Conservation (phyloP, 2,888 invertebrate genomes). For the Sinodicranocentrus sp. region DNA sequence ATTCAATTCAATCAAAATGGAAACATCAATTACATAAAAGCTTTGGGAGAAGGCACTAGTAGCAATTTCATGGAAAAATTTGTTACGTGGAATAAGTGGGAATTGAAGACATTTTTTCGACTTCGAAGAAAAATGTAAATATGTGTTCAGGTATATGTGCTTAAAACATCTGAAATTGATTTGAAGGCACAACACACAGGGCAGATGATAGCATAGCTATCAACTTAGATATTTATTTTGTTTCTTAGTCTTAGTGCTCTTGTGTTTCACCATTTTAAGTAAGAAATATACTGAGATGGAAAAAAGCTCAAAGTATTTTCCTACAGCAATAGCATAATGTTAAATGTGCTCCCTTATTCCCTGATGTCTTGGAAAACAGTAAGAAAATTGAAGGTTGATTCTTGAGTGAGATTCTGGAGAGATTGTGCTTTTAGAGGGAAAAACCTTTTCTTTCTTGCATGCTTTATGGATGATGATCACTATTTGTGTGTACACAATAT, state of each 20-base stretch:
- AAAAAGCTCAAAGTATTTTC: background rate
- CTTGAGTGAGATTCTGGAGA: conserved; percentile 49
- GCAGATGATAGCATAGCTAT: background rate
- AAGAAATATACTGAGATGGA: conserved; percentile 12
- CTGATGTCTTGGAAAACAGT: conserved; percentile 52
- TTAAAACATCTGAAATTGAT: background rate
- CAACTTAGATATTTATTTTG: background rate
- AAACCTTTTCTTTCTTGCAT: conserved; percentile 42
- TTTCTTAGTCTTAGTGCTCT: background rate
- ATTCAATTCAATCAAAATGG: conserved; percentile 11
- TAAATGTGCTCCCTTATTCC: background rate
- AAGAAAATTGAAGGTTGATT: conserved; percentile 62
- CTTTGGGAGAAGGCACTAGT: background rate
- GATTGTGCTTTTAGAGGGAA: conserved; percentile 47
- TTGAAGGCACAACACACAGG: background rate
- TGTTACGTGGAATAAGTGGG: conserved; percentile 9
- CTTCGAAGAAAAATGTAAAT: background rate
- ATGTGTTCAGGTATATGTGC: background rate
- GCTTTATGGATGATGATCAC: conserved; percentile 52
- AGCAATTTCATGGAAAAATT: background rate
- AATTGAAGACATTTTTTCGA: background rate
- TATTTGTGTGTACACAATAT: conserved; percentile 60
- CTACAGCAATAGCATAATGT: background rate
- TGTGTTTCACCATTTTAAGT: conserved; percentile 18
- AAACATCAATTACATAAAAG: conserved; percentile 18